Evolutionary conservation across 2,888 invertebrate genomes (phyloP).

Genomic region (Rhopalosiphum nymphaeae): DNA sequence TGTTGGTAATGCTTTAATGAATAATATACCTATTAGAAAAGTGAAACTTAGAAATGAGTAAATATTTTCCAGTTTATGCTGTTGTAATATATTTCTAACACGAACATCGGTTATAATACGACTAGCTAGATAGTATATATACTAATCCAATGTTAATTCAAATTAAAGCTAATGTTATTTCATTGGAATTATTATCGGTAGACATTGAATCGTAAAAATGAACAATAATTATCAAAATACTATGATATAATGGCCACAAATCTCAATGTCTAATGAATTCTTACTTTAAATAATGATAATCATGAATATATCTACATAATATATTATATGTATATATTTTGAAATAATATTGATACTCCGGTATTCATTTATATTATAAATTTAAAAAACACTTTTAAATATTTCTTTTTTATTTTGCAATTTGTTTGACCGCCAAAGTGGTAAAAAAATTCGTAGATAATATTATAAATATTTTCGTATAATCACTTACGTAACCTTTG

Average conservation of each 20-base stretch:
- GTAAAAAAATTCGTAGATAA: neutral
- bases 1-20: neutral
- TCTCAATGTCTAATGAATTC: neutral
- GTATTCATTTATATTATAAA: neutral
- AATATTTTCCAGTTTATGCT: neutral
- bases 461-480: neutral
- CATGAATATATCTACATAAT: neutral
- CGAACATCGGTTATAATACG: neutral
- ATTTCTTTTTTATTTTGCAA: neutral
- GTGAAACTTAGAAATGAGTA: neutral
- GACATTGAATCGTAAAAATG: constrained; percentile 12
- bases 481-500: constrained; percentile 33
- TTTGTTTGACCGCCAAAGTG: constrained; percentile 23
- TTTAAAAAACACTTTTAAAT: neutral
- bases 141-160: neutral
- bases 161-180: neutral
- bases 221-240: neutral
- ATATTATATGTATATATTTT: neutral
- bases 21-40: neutral
- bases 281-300: neutral
- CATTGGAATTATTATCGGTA: neutral
- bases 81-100: neutral
- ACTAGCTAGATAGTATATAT: neutral
- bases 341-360: neutral
- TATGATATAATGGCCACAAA: neutral